phyloP scores from a whole-genome alignment of 2,888 invertebrate genomes.

The Teleogryllus oceanicus region DNA sequence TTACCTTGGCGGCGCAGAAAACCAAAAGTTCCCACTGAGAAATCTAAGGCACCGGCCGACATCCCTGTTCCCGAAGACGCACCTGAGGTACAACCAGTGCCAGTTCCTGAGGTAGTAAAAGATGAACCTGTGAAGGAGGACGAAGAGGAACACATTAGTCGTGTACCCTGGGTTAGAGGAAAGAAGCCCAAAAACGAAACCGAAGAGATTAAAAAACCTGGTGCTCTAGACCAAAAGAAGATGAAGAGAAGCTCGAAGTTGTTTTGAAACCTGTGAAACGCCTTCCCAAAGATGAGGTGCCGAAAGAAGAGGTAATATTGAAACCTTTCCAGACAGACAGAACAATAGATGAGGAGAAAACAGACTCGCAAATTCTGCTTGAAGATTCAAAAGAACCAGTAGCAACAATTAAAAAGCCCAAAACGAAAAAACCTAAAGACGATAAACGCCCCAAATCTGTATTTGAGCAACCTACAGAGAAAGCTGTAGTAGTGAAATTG shows the following conservation, averaged over 20 bases:
- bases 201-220: too few relatives aligned
- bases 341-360: slow-evolving; percentile 39
- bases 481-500: slow-evolving; percentile 33
- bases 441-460: slow-evolving; percentile 27
- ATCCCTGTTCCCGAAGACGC: neutral
- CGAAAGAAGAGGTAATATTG: slow-evolving; percentile 37
- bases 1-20: slow-evolving; percentile 24
- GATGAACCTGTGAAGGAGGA: neutral
- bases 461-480: slow-evolving; percentile 31
- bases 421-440: slow-evolving; percentile 34
- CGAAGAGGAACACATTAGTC: slow-evolving; percentile 18
- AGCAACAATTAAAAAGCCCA: slow-evolving; percentile 18
- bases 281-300: slow-evolving; percentile 20
- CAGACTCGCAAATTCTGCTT: neutral
- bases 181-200: slow-evolving; percentile 22
- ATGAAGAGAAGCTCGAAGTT: slow-evolving; percentile 36
- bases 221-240: neutral
- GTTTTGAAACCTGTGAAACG: slow-evolving; percentile 35
- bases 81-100: neutral
- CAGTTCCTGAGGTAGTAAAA: too few relatives aligned
- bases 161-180: slow-evolving; percentile 23
- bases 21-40: neutral
- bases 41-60: neutral
- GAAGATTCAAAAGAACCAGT: neutral
- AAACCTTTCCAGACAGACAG: slow-evolving; percentile 35